These are phyloP conservation scores for Pristionchus mayeri DNA, from an alignment of 2,888 invertebrate species.

Conservation along the genomic window DNA sequence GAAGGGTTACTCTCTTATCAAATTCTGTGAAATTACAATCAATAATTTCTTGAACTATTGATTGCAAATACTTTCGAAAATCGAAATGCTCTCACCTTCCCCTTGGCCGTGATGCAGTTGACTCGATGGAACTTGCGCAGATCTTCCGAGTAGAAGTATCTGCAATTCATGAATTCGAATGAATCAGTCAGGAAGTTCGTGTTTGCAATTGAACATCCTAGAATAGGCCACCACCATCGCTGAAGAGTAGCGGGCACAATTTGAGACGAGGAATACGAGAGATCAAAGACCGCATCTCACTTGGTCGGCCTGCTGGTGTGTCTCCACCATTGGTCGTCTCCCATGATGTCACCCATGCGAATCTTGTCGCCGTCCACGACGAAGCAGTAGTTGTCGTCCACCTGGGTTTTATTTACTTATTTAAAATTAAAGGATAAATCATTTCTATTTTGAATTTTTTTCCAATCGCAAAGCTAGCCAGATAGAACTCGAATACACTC, in stretches of 20 bases:
- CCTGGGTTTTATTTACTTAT: background rate
- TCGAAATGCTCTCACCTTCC: conserved; percentile 58
- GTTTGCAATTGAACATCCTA: too few species aligned
- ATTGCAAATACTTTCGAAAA: background rate
- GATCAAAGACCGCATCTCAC: background rate
- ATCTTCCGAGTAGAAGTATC: conserved; percentile 75
- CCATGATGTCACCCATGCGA: conserved; percentile 73
- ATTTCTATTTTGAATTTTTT: background rate
- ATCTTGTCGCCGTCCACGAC: conserved; percentile 74
- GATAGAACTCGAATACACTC: background rate
- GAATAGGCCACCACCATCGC: too few species aligned
- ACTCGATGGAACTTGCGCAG: conserved; percentile 75
- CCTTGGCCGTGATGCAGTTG: conserved; percentile 73
- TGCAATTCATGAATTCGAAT: background rate
- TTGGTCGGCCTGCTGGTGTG: conserved; percentile 76
- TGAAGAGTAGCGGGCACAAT: background rate
- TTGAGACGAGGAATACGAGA: background rate
- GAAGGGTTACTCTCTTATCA: too few species aligned
- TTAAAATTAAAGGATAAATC: too few species aligned
- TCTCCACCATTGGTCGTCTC: conserved; percentile 75
- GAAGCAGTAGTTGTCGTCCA: conserved; percentile 76
- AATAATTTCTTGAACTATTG: background rate
- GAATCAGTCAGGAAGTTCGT: background rate
- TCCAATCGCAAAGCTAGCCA: background rate
- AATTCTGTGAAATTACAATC: background rate